Evolutionary conservation across 2,888 invertebrate species (phyloP).

Genomic region (Branchipolynoe longqiensis): DNA sequence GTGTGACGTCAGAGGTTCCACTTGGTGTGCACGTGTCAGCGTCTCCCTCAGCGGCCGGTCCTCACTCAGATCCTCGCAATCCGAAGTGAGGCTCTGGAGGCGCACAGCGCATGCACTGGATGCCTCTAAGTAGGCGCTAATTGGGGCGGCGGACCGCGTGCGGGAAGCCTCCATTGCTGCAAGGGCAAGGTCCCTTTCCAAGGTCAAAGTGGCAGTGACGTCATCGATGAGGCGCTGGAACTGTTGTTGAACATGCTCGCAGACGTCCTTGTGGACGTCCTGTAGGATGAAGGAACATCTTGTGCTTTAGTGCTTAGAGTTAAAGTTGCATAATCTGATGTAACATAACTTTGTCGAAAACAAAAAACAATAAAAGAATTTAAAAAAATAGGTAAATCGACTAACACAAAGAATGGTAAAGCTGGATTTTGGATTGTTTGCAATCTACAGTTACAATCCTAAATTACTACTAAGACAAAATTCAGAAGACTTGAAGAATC

Average conservation of each 20-base stretch:
- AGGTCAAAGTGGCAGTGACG: constrained; percentile 70
- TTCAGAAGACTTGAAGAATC: too few relatives aligned
- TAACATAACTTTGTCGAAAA: too few relatives aligned
- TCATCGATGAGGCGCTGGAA: constrained; percentile 73
- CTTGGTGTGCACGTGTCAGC: constrained; percentile 55
- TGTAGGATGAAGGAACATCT: too few relatives aligned
- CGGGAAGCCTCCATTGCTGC: constrained; percentile 55
- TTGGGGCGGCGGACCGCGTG: constrained; percentile 45
- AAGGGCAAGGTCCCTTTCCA: constrained; percentile 70
- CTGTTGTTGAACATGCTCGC: constrained; percentile 73
- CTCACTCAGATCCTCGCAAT: constrained; percentile 54
- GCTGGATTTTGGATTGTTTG: too few relatives aligned
- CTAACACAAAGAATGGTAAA: too few relatives aligned
- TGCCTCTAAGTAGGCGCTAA: constrained; percentile 5
- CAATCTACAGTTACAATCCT: too few relatives aligned
- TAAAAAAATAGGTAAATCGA: too few relatives aligned
- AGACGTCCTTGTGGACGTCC: constrained; percentile 71
- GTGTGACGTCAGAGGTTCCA: constrained; percentile 59
- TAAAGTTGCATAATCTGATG: too few relatives aligned
- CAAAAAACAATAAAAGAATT: background rate
- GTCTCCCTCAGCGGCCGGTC: constrained; percentile 34
- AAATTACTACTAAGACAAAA: too few relatives aligned
- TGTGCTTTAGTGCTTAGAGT: too few relatives aligned
- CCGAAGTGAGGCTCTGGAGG: constrained; percentile 50
- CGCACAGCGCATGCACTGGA: background rate